A percentile compares a stretch with the other conserved stretches of the same genome.
These are phyloP conservation scores for Pasiphila rectangulata DNA, from an alignment of 2,888 invertebrate genomes.

Conservation along the genomic window DNA sequence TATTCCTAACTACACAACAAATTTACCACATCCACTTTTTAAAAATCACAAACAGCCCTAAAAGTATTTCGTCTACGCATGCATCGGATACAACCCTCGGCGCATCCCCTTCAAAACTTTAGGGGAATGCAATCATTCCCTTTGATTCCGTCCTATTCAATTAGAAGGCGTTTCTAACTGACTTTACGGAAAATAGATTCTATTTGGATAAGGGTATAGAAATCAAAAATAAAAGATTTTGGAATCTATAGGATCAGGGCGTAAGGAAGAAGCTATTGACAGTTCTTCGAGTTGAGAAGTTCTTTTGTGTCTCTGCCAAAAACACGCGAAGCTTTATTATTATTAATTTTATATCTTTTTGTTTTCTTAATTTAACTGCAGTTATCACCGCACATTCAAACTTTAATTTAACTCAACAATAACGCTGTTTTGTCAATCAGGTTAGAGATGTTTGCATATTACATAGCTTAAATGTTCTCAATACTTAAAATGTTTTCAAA, in stretches of 20 bases:
- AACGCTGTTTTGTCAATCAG: too few species aligned
- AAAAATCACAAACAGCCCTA: conserved; percentile 44
- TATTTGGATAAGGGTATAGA: conserved; percentile 32
- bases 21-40: conserved; percentile 28
- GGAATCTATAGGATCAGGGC: conserved; percentile 15
- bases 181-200: conserved; percentile 54
- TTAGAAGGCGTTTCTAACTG: conserved; percentile 74
- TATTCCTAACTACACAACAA: background rate
- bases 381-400: too few species aligned
- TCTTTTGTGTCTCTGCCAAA: background rate
- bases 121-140: conserved; percentile 77
- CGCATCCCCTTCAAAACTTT: conserved; percentile 64
- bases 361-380: background rate
- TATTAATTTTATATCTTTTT: background rate
- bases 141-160: conserved; percentile 79
- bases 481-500: conserved; percentile 17
- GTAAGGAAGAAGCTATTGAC: background rate
- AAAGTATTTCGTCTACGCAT: conserved; percentile 74
- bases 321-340: background rate
- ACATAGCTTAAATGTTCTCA: background rate
- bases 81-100: conserved; percentile 66
- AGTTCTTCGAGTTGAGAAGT: background rate
- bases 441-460: too few species aligned
- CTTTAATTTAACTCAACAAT: too few species aligned
- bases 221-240: conserved; percentile 26